Evolutionary conservation across 2,797 vertebrate genomes (phyloP), one percentile per base, ranked within the genome.

Genomic region (Pogoniulus pusillus): DNA sequence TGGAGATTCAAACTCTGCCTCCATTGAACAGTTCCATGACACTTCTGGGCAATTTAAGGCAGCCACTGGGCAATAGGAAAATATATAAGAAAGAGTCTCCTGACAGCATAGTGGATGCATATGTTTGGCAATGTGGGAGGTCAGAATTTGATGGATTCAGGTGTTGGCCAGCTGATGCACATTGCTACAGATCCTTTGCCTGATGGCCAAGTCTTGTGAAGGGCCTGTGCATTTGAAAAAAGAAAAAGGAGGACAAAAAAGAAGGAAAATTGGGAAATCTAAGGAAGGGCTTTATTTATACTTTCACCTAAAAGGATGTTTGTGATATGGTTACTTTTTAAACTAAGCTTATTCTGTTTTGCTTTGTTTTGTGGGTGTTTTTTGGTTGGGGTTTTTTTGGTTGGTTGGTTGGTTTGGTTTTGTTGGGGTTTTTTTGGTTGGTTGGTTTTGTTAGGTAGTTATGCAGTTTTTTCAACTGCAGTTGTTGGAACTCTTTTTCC

Each of bases 401-500:
- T 41, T 41, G 15, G 16, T 41, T 17, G 17, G 41, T 41, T 41
- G 39, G 5, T 41, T 41, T 41, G 41, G 6, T 41, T 41, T 41
- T 41, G 41, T 17, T 16, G 41, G 17, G 18, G 45, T 45, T 20
- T 19, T 20, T 20, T 45, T 41, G 41, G 41, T 41, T 41, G 16
- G 41, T 41, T 41, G 41, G 41, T 17, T 45, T 45, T 20, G 3
- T 30, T 53, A 75, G 82, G 55, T 59, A 57, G 75, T 70, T 71
- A 82, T 73, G 91, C 23, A 94, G 9, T 32, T 74, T 94, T 94
- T 87, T 90, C 64, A 89, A 29, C 69, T 83, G 45, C 51, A 66
- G 7, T 23, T 82, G 19, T 59, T 79, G 47, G 34, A 87, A 55
- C 8, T 10, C 18, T 64, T 88, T 65, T 37, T 29, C 30, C 79